phyloP scores from a whole-genome alignment of 1,140 invertebrate genomes.

The Cydia pomonella region DNA sequence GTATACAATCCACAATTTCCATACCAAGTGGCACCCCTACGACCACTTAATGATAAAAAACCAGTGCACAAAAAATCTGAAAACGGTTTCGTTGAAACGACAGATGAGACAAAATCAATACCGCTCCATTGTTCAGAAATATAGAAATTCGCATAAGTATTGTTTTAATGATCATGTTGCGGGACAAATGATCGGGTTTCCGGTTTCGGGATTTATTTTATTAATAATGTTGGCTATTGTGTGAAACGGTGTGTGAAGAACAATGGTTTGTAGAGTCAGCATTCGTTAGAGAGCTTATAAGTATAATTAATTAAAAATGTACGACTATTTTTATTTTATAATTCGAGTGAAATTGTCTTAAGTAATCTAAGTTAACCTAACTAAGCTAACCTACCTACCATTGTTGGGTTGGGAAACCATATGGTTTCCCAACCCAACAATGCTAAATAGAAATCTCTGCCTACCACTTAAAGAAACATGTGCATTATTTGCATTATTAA shows the following conservation, averaged over 20 bases:
- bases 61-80: neutral
- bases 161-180: conserved; percentile 25
- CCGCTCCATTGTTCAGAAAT: conserved; percentile 5
- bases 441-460: no score
- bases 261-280: conserved; percentile 13
- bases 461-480: no score
- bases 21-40: neutral
- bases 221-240: conserved; percentile 19
- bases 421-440: no score
- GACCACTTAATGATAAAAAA: neutral
- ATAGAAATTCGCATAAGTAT: conserved; percentile 14
- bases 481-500: no score
- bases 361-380: no score
- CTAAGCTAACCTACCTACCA: no score
- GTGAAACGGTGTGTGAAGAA: conserved; percentile 7
- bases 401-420: no score
- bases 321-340: no score
- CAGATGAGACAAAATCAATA: conserved; percentile 24
- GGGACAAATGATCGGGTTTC: conserved; percentile 19
- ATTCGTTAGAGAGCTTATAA: neutral
- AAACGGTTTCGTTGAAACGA: neutral
- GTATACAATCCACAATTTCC: no score
- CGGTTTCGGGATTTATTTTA: conserved; percentile 12
- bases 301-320: neutral
- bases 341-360: no score